Percentiles rank a stretch among this genome's conserved stretches.
Evolutionary conservation across 2,113 vertebrate genomes (phyloP).

Genomic region (Sphyrna mokarran): DNA sequence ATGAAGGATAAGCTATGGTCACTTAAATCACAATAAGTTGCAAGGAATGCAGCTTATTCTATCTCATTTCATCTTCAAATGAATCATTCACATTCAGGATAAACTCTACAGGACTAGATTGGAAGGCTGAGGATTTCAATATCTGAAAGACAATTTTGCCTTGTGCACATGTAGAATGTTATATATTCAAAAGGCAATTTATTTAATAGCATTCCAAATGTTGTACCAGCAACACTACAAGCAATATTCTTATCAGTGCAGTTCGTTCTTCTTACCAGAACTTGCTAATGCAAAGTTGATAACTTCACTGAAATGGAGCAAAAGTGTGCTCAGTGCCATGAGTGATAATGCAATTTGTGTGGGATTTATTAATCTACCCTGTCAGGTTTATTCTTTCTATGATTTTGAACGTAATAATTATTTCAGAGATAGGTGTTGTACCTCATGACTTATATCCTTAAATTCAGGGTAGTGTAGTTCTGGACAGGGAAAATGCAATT

Average conservation of each 20-base stretch:
- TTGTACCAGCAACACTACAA: not conserved
- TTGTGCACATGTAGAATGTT: not conserved
- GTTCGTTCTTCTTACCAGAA: not conserved
- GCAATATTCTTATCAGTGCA: not conserved
- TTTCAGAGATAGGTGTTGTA: not conserved
- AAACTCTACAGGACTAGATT: not conserved
- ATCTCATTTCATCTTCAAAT: not conserved
- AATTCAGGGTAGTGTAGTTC: not conserved
- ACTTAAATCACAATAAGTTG: not conserved
- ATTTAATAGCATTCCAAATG: not conserved
- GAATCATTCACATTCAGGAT: not conserved
- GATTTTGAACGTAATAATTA: not conserved
- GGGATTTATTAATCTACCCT: not conserved
- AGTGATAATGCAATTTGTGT: not conserved
- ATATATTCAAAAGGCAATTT: too few species aligned
- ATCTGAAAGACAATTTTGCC: not conserved
- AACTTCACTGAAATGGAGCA: not conserved
- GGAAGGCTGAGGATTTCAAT: too few species aligned
- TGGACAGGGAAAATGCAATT: not conserved
- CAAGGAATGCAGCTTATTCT: not conserved
- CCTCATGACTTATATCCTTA: not conserved
- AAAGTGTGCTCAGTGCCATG: not conserved
- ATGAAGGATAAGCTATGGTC: not conserved
- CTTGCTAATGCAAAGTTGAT: not conserved
- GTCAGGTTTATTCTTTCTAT: not conserved